phyloP scores from a whole-genome alignment of 2,113 vertebrate species.

The Ptyas mucosa region DNA sequence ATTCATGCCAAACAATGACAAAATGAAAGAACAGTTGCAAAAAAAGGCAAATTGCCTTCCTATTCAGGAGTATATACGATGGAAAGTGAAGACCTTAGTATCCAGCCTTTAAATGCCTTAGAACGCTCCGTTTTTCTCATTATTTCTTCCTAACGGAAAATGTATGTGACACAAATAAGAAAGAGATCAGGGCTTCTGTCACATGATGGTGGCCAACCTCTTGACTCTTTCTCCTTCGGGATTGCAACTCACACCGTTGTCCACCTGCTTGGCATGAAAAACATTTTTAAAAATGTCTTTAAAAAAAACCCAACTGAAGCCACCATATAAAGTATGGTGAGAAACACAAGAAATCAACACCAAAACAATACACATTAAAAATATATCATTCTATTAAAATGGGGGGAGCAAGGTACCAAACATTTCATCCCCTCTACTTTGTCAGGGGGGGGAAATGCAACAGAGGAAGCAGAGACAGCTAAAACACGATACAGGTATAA shows the following conservation, averaged over 20 bases:
- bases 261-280: not conserved
- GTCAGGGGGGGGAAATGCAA: not conserved
- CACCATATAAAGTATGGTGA: not conserved
- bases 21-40: not conserved
- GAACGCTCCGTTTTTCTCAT: not conserved
- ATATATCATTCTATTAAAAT: not conserved
- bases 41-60: not conserved
- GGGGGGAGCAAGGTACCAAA: not conserved
- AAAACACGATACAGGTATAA: not conserved
- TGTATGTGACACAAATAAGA: not conserved
- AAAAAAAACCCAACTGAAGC: rapidly evolving
- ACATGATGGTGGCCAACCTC: not conserved
- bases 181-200: not conserved
- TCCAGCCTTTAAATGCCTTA: not conserved
- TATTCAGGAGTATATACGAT: not conserved
- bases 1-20: not conserved
- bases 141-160: not conserved
- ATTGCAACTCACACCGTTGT: not conserved
- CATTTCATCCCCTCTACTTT: not conserved
- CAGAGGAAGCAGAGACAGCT: not conserved
- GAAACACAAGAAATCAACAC: not conserved
- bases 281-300: not conserved
- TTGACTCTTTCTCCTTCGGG: not conserved
- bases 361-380: not conserved
- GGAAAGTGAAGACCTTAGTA: not conserved